phyloP scores from a whole-genome alignment of 2,113 vertebrate genomes.

The Paratilapia polleni region DNA sequence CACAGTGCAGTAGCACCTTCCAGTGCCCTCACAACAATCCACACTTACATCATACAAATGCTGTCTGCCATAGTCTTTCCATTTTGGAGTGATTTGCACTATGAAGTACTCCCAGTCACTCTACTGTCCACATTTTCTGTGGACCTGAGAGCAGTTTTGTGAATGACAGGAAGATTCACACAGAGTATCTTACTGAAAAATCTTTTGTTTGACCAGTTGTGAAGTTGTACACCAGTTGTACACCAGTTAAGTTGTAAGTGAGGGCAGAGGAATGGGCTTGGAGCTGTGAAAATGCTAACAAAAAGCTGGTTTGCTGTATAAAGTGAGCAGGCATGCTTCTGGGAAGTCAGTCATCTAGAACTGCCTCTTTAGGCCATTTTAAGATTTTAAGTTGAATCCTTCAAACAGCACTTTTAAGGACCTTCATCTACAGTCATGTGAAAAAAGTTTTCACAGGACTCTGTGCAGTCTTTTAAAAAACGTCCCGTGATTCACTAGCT shows the following conservation, averaged over 20 bases:
- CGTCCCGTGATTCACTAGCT: not conserved
- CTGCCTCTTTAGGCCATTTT: not conserved
- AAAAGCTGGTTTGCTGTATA: not conserved
- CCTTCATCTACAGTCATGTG: too few relatives aligned
- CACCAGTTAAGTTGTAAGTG: constrained; percentile 20
- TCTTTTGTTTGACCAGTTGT: constrained; percentile 1
- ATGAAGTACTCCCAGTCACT: not conserved
- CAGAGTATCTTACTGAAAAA: not conserved
- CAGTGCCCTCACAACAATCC: not conserved
- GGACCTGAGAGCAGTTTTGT: not conserved
- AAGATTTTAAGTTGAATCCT: too few relatives aligned
- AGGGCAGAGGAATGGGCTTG: constrained; percentile 20
- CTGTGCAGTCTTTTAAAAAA: not conserved
- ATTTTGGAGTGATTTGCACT: not conserved
- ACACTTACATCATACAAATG: not conserved
- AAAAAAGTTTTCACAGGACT: too few relatives aligned
- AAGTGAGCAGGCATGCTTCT: constrained; percentile 14
- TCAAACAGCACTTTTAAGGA: too few relatives aligned
- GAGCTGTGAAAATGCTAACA: constrained; percentile 34
- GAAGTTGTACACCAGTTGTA: constrained; percentile 27
- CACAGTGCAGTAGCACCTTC: not conserved
- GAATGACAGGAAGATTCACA: not conserved
- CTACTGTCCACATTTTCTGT: not conserved
- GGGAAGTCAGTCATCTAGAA: not conserved
- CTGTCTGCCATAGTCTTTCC: not conserved